Conservation (phyloP, 1,140 invertebrate species). For the Phocides pigmalion region DNA sequence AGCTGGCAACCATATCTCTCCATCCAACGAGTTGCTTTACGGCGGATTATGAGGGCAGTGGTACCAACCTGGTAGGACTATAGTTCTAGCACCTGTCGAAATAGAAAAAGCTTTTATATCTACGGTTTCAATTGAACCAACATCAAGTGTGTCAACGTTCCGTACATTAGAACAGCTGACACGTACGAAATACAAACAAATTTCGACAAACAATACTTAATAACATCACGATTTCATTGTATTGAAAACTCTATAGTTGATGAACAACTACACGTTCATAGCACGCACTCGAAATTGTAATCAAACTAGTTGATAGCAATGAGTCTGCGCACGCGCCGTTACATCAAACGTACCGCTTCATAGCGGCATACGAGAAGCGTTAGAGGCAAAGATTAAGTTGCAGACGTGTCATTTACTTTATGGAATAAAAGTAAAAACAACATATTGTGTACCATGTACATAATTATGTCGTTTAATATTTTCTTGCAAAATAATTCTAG, state of each 20-base stretch:
- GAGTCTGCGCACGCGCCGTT: constrained; percentile 66
- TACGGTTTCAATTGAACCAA: not conserved
- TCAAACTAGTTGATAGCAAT: constrained; percentile 48
- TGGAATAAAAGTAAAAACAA: too few relatives aligned
- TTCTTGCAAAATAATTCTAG: too few relatives aligned
- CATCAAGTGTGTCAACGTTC: not conserved
- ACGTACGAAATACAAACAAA: not conserved
- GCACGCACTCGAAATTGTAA: constrained; percentile 57
- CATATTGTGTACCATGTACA: too few relatives aligned
- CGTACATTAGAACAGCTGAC: not conserved
- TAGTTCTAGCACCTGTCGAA: too few relatives aligned
- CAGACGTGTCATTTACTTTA: not conserved
- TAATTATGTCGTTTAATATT: too few relatives aligned
- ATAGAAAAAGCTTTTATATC: too few relatives aligned
- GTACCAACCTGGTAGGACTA: too few relatives aligned
- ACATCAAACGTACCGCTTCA: constrained; percentile 57
- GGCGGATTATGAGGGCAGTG: too few relatives aligned
- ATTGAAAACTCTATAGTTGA: constrained; percentile 38
- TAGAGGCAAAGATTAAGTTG: not conserved
- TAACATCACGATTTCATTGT: constrained; percentile 45
- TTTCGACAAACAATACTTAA: not conserved
- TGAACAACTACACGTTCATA: constrained; percentile 48
- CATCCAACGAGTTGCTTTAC: too few relatives aligned
- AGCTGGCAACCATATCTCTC: too few relatives aligned
- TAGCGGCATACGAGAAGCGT: constrained; percentile 37